Conservation (phyloP, 2,797 vertebrate genomes). For the Myotis myotis region DNA sequence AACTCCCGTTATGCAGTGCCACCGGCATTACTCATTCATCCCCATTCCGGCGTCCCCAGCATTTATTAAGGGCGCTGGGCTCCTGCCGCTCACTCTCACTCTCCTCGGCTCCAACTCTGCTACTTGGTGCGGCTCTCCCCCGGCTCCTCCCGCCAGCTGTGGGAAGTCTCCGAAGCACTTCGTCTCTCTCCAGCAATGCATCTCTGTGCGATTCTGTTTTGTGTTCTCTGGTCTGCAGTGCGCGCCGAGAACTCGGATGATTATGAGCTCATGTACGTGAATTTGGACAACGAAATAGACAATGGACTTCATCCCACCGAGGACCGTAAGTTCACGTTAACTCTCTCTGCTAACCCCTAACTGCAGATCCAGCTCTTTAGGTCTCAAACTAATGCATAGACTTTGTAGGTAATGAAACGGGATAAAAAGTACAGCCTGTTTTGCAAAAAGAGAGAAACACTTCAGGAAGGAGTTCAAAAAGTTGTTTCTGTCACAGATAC, state of each 20-base stretch:
- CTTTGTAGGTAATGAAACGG: not conserved
- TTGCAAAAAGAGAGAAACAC: not conserved
- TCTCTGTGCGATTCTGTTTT: constrained; percentile 66
- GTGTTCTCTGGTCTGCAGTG: constrained; percentile 79
- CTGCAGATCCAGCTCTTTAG: not conserved
- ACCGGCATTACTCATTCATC: constrained; percentile 88
- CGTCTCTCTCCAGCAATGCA: constrained; percentile 62
- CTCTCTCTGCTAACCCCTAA: not conserved
- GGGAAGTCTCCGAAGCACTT: constrained; percentile 35
- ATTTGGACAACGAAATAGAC: constrained; percentile 86
- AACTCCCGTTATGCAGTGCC: constrained; percentile 85
- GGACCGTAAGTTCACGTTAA: constrained; percentile 82
- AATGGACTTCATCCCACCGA: constrained; percentile 80
- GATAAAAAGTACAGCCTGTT: not conserved
- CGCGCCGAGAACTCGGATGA: constrained; percentile 82
- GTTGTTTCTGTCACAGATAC: not conserved
- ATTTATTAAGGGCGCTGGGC: constrained; percentile 85
- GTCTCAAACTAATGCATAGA: not conserved
- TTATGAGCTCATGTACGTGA: constrained; percentile 85
- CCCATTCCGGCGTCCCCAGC: constrained; percentile 73
- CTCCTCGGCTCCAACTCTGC: constrained; percentile 33
- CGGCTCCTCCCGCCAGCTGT: not conserved
- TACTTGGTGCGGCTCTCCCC: constrained; percentile 9
- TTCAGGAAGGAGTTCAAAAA: not conserved
- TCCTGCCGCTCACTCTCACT: constrained; percentile 66